phyloP scores from a whole-genome alignment of 2,888 invertebrate genomes.

The Dendrolimus houi region DNA sequence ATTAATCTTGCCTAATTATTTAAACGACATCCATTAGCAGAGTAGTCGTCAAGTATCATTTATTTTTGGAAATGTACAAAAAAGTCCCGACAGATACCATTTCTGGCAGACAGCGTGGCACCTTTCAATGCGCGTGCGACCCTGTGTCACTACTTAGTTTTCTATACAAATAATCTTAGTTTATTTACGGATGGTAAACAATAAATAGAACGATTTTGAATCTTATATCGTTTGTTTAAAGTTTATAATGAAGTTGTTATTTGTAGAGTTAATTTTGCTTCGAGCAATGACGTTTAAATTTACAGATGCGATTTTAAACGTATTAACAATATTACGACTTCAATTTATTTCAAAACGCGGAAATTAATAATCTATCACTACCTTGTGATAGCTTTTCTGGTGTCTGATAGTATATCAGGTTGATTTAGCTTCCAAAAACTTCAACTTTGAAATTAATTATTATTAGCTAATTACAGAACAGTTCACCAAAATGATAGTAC shows the following conservation, averaged over 20 bases:
- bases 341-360: too few relatives aligned
- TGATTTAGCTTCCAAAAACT: too few relatives aligned
- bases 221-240: slow-evolving; percentile 10
- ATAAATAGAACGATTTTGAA: slow-evolving; percentile 13
- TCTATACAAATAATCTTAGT: slow-evolving; percentile 10
- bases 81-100: not conserved
- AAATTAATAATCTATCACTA: too few relatives aligned
- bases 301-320: too few relatives aligned
- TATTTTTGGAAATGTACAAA: not conserved
- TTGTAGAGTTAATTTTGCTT: too few relatives aligned
- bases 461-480: too few relatives aligned
- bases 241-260: not conserved
- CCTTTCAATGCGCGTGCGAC: slow-evolving; percentile 47
- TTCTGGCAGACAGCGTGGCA: slow-evolving; percentile 59
- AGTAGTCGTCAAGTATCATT: not conserved
- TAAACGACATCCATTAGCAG: not conserved
- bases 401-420: too few relatives aligned
- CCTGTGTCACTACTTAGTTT: slow-evolving; percentile 33
- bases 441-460: too few relatives aligned
- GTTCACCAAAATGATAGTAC: too few relatives aligned
- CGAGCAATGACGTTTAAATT: too few relatives aligned
- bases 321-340: too few relatives aligned
- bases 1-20: not conserved
- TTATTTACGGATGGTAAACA: slow-evolving; percentile 2
- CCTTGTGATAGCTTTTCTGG: too few relatives aligned